Conservation (phyloP, 2,888 invertebrate genomes). For the Hemistola chrysoprasaria region DNA sequence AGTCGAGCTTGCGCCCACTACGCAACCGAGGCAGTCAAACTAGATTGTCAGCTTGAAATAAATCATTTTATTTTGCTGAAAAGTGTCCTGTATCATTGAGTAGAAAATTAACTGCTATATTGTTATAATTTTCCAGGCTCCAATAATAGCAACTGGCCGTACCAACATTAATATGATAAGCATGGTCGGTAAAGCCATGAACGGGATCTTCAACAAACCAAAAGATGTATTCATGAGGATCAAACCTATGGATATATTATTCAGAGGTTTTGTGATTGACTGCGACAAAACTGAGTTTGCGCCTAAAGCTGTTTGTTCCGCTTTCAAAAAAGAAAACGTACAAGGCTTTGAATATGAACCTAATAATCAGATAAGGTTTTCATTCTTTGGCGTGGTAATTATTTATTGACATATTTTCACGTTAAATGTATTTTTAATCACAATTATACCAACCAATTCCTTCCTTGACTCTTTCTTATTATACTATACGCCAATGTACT, state of each 20-base stretch:
- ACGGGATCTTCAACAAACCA: constrained; percentile 86
- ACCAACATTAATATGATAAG: constrained; percentile 86
- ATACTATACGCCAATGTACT: no score
- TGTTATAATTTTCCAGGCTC: constrained; percentile 68
- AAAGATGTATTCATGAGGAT: constrained; percentile 83
- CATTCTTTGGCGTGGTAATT: constrained; percentile 90
- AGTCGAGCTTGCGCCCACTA: no score
- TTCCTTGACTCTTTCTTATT: no score
- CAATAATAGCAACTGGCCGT: constrained; percentile 80
- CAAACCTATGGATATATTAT: constrained; percentile 87
- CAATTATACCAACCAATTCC: no score
- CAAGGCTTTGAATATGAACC: constrained; percentile 80
- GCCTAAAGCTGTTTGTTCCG: constrained; percentile 87
- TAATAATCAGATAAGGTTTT: constrained; percentile 86
- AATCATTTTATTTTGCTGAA: no score
- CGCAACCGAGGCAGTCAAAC: no score
- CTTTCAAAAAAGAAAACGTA: constrained; percentile 84
- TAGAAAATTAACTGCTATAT: no score
- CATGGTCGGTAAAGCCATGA: constrained; percentile 86
- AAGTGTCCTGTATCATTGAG: no score
- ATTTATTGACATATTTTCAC: no score
- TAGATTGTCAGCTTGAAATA: no score
- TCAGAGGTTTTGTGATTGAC: constrained; percentile 87
- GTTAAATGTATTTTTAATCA: no score
- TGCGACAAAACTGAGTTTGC: constrained; percentile 89